phyloP scores from a whole-genome alignment of 2,797 vertebrate genomes.

The Sparidentex hasta region DNA sequence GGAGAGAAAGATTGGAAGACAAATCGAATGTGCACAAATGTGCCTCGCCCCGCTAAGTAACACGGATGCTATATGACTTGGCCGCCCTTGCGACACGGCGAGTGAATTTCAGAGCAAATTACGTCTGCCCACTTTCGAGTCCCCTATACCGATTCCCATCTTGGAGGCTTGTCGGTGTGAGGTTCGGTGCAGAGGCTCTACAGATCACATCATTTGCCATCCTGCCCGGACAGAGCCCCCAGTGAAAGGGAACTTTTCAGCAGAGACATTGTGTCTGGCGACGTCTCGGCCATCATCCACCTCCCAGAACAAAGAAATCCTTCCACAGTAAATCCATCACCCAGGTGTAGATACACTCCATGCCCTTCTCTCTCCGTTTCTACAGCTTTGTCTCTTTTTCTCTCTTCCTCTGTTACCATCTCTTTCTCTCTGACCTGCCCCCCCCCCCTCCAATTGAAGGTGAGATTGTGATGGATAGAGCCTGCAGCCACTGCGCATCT shows the following conservation, averaged over 20 bases:
- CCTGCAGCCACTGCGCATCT: conserved; percentile 59
- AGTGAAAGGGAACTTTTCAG: conserved; percentile 60
- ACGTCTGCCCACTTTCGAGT: conserved; percentile 56
- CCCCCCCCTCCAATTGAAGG: conserved; percentile 60
- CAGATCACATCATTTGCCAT: conserved; percentile 71
- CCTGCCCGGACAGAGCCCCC: conserved; percentile 47
- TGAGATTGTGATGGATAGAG: conserved; percentile 77
- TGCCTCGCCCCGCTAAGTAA: conserved; percentile 52
- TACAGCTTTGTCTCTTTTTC: conserved; percentile 47
- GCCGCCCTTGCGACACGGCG: conserved; percentile 43
- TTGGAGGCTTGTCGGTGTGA: conserved; percentile 50
- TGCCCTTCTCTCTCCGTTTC: conserved; percentile 49
- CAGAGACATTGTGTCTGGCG: conserved; percentile 50
- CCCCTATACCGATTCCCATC: conserved; percentile 51
- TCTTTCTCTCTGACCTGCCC: conserved; percentile 55
- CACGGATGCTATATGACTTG: conserved; percentile 47
- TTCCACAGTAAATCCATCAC: conserved; percentile 79
- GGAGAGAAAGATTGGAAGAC: conserved; percentile 63
- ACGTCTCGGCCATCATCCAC: conserved; percentile 66
- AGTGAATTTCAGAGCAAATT: conserved; percentile 70
- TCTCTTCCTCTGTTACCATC: conserved; percentile 25
- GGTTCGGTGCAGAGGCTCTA: conserved; percentile 52
- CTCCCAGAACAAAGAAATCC: conserved; percentile 77
- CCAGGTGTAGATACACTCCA: conserved; percentile 69
- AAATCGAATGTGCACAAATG: conserved; percentile 63